phyloP scores from a whole-genome alignment of 1,140 invertebrate species.

The Nomia melanderi region DNA sequence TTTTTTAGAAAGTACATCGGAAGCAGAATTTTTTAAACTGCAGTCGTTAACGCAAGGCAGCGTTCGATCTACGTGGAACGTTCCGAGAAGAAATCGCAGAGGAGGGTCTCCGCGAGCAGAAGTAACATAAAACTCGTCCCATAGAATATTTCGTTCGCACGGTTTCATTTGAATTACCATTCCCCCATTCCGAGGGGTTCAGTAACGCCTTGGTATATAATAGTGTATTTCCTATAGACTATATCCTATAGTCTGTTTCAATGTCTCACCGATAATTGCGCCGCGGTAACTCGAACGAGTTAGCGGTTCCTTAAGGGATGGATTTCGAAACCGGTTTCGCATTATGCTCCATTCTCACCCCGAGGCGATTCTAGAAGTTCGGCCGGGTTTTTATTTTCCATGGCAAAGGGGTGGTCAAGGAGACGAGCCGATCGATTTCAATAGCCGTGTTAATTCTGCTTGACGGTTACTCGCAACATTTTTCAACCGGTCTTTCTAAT shows the following conservation, averaged over 20 bases:
- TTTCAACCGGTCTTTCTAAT: slow-evolving; percentile 9
- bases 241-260: slow-evolving; percentile 49
- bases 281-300: slow-evolving; percentile 56
- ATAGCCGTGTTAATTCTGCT: slow-evolving; percentile 21
- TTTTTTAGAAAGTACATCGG: too few species aligned
- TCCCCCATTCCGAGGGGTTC: slow-evolving; percentile 59
- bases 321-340: slow-evolving; percentile 68
- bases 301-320: slow-evolving; percentile 66
- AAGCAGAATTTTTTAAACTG: background rate
- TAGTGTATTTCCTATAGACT: background rate
- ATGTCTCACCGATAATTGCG: slow-evolving; percentile 69
- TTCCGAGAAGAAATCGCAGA: slow-evolving; percentile 7
- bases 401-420: slow-evolving; percentile 36
- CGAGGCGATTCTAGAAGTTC: slow-evolving; percentile 51
- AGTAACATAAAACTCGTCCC: slow-evolving; percentile 56
- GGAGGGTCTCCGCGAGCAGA: slow-evolving; percentile 7
- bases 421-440: slow-evolving; percentile 43
- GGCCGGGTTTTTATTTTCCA: slow-evolving; percentile 43
- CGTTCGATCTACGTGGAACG: slow-evolving; percentile 19
- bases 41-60: slow-evolving; percentile 12
- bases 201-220: slow-evolving; percentile 12
- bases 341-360: slow-evolving; percentile 64
- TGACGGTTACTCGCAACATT: slow-evolving; percentile 28
- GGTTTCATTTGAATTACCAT: slow-evolving; percentile 76
- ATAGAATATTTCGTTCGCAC: slow-evolving; percentile 74